phyloP scores from a whole-genome alignment of 2,797 vertebrate species.

The Scomberomorus guttatus region DNA sequence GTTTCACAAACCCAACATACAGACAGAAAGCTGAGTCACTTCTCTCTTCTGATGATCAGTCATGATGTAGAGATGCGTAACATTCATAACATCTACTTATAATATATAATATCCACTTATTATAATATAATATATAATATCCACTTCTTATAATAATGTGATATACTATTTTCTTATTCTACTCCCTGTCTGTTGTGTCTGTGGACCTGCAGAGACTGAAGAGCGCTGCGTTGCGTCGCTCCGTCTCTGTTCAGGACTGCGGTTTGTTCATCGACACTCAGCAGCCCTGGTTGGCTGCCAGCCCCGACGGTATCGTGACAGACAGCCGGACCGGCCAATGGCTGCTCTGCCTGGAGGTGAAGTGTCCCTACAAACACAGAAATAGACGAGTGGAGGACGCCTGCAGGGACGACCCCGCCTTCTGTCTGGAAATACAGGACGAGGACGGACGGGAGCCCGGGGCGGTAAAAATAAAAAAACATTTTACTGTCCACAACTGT shows the following conservation, averaged over 20 bases:
- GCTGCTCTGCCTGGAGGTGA: constrained; percentile 87
- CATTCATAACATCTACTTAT: too few relatives aligned
- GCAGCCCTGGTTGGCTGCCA: constrained; percentile 87
- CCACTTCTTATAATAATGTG: too few relatives aligned
- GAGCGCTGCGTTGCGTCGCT: constrained; percentile 39
- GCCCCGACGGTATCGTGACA: constrained; percentile 87
- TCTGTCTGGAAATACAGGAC: constrained; percentile 81
- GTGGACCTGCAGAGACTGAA: constrained; percentile 71
- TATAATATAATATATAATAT: too few relatives aligned
- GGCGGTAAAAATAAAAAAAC: constrained; percentile 18
- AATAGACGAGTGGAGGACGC: constrained; percentile 79
- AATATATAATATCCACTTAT: too few relatives aligned
- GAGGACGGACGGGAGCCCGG: constrained; percentile 19
- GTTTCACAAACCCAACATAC: too few relatives aligned
- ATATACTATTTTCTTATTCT: too few relatives aligned
- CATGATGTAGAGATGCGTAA: too few relatives aligned
- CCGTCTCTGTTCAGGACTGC: constrained; percentile 80
- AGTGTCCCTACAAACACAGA: constrained; percentile 90
- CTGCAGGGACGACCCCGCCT: constrained; percentile 81
- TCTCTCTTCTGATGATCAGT: too few relatives aligned
- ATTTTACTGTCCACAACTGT: background rate
- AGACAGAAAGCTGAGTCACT: background rate
- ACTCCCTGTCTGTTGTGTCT: too few relatives aligned
- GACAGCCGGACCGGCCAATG: constrained; percentile 69
- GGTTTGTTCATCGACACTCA: constrained; percentile 85